Conservation (phyloP, 1,140 invertebrate genomes). For the Sitobion miscanthi region DNA sequence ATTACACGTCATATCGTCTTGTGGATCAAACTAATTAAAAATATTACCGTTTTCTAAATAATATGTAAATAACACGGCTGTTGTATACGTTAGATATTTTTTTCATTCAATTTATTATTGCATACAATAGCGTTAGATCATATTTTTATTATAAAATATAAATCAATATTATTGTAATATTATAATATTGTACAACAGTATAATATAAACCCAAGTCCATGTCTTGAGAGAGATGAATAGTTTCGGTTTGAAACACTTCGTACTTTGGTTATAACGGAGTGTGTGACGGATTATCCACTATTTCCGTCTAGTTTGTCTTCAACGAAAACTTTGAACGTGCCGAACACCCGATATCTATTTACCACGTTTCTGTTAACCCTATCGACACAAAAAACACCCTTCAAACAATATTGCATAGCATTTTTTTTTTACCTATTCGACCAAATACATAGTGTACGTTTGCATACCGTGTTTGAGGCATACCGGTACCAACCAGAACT, state of each 20-base stretch:
- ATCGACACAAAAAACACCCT: not conserved
- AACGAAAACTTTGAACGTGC: not conserved
- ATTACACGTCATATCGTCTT: not conserved
- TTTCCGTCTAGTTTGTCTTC: not conserved
- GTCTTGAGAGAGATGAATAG: not conserved
- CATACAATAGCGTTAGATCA: not conserved
- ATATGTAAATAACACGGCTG: not conserved
- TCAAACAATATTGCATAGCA: not conserved
- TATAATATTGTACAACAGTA: not conserved
- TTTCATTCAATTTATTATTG: not conserved
- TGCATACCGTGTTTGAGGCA: not conserved
- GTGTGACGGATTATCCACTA: not conserved
- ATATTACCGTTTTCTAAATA: not conserved
- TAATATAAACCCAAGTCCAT: not conserved
- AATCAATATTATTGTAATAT: not conserved
- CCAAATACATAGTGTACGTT: not conserved
- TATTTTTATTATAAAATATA: not conserved
- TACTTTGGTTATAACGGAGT: not conserved
- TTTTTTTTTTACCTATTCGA: not conserved
- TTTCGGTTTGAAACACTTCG: not conserved
- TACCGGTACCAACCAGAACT: not conserved
- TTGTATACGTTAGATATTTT: not conserved
- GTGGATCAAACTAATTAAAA: constrained; percentile 5
- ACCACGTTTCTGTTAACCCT: not conserved
- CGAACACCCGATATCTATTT: not conserved